Percentiles rank a stretch among this genome's conserved stretches.
Evolutionary conservation across 2,113 vertebrate genomes (phyloP).

Genomic region (Cichladusa arquata): DNA sequence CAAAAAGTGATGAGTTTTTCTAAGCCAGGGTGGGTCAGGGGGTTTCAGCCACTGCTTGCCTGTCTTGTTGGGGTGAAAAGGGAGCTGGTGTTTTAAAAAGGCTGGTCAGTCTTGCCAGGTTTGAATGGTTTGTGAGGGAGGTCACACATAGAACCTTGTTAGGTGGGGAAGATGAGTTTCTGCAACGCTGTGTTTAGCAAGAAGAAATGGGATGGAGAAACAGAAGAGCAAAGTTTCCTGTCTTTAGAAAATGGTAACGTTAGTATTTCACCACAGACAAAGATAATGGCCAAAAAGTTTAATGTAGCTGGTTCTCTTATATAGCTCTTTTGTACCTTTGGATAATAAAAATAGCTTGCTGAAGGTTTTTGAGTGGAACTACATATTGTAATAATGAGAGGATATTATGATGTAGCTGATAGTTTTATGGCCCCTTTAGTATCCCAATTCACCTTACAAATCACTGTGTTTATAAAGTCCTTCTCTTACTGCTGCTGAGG

Average conservation of each 20-base stretch:
- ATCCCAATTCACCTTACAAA: background rate
- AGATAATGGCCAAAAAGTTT: background rate
- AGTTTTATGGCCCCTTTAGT: background rate
- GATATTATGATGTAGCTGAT: background rate
- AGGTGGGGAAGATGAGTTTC: background rate
- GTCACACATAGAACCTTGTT: rapidly evolving
- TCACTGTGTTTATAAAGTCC: background rate
- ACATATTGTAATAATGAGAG: background rate
- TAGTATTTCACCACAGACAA: background rate
- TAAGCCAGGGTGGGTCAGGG: rapidly evolving
- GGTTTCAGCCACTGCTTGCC: background rate
- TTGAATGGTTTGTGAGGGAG: background rate
- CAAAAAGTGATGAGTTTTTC: background rate
- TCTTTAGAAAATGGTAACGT: background rate
- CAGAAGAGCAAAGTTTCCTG: background rate
- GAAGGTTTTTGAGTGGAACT: background rate
- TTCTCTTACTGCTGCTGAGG: background rate
- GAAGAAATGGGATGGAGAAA: background rate
- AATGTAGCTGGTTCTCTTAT: background rate
- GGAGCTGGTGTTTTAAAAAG: background rate
- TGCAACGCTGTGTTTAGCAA: background rate
- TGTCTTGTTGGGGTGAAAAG: background rate
- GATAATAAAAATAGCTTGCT: background rate
- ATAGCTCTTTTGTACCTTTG: background rate
- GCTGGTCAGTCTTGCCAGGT: background rate